Evolutionary conservation across 2,797 vertebrate species (phyloP).

Genomic region (Onychomys torridus): DNA sequence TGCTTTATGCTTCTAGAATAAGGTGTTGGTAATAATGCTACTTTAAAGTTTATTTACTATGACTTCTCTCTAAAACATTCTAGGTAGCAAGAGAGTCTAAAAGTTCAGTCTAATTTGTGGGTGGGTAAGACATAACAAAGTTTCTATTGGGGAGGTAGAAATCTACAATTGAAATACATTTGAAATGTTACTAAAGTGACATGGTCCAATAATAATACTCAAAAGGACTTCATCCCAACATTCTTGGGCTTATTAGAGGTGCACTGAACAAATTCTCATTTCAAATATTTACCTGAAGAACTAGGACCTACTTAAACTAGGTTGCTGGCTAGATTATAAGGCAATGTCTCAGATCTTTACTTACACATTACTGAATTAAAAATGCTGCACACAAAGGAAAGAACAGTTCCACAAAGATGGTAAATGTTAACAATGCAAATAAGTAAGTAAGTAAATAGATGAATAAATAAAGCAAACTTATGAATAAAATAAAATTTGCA

Average conservation of each 20-base stretch:
- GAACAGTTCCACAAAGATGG: neutral
- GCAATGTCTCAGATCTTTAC: neutral
- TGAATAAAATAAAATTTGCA: neutral
- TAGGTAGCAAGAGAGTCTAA: neutral
- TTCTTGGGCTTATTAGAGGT: neutral
- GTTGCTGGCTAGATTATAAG: neutral
- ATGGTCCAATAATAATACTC: neutral
- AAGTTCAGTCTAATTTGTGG: neutral
- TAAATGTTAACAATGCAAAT: neutral
- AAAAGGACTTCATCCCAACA: neutral
- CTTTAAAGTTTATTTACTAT: neutral
- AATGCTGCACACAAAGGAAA: neutral
- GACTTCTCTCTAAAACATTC: neutral
- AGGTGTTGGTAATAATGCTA: neutral
- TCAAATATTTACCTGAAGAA: neutral
- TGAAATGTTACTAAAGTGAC: slow-evolving; percentile 2
- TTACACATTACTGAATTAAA: neutral
- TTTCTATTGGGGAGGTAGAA: neutral
- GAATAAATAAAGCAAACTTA: neutral
- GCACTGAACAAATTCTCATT: neutral
- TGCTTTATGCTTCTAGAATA: neutral
- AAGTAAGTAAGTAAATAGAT: neutral
- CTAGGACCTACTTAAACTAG: neutral
- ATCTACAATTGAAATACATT: neutral
- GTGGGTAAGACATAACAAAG: neutral